Evolutionary conservation across 2,797 vertebrate genomes (phyloP).

Genomic region (Xerus rutilus): DNA sequence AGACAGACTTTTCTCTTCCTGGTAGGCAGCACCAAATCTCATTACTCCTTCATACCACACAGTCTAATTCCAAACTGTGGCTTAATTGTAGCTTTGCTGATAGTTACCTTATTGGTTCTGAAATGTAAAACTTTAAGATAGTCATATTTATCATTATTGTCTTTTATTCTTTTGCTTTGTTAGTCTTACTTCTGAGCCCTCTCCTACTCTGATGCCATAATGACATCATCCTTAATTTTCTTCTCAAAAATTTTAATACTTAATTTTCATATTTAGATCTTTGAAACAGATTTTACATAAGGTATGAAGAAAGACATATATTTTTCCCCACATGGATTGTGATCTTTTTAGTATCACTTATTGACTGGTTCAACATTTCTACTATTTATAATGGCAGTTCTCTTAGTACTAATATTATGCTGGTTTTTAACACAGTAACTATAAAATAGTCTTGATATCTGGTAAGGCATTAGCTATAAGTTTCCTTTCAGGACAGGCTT

Average conservation of each 20-base stretch:
- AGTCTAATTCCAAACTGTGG: neutral
- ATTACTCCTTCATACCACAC: neutral
- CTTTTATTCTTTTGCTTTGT: neutral
- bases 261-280: neutral
- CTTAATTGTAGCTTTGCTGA: neutral
- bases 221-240: neutral
- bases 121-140: neutral
- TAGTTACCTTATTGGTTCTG: neutral
- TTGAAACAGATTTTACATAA: neutral
- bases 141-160: neutral
- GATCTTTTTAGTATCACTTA: neutral
- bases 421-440: neutral
- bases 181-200: neutral
- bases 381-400: neutral
- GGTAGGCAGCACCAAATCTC: neutral
- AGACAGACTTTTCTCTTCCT: neutral
- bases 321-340: neutral
- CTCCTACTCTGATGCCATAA: neutral
- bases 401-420: neutral
- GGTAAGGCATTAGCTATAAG: neutral
- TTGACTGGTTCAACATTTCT: neutral
- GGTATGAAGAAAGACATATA: neutral
- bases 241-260: conserved; percentile 35
- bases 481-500: neutral
- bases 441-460: neutral